These are phyloP conservation scores for Corythoichthys intestinalis DNA, from an alignment of 2,113 vertebrate genomes.

Conservation along the genomic window DNA sequence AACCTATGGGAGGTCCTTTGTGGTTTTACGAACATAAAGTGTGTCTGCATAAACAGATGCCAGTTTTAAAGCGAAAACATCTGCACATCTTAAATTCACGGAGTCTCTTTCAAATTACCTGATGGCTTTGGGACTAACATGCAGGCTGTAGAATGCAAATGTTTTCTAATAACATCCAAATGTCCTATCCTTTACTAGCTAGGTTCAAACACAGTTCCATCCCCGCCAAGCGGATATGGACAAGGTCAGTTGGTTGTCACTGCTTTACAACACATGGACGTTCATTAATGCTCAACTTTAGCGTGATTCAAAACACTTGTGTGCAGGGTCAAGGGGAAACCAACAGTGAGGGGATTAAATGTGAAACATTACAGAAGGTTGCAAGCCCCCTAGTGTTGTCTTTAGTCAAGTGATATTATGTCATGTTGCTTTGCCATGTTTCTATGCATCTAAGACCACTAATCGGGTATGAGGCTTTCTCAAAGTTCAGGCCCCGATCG, in stretches of 20 bases:
- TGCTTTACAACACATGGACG: constrained; percentile 34
- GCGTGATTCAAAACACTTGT: constrained; percentile 50
- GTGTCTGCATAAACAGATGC: constrained; percentile 77
- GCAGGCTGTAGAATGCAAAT: constrained; percentile 54
- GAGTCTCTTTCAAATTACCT: constrained; percentile 74
- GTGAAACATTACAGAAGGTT: constrained; percentile 35
- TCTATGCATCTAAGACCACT: constrained; percentile 60
- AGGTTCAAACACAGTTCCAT: constrained; percentile 45
- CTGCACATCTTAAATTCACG: constrained; percentile 74
- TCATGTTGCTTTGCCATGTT: constrained; percentile 49
- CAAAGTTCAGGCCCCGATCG: constrained; percentile 61
- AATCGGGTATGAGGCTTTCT: constrained; percentile 60
- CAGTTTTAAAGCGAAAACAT: constrained; percentile 73
- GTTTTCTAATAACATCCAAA: constrained; percentile 72
- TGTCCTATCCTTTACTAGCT: constrained; percentile 59
- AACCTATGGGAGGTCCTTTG: constrained; percentile 70
- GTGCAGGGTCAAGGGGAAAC: constrained; percentile 33
- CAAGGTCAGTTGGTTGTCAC: constrained; percentile 63
- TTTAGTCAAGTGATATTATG: constrained; percentile 55
- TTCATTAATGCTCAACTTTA: constrained; percentile 30
- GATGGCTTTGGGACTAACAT: constrained; percentile 64
- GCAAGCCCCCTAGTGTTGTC: constrained; percentile 29
- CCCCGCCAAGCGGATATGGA: constrained; percentile 45
- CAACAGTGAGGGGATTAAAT: constrained; percentile 36
- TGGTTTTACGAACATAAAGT: constrained; percentile 69